Evolutionary conservation across 2,888 invertebrate species (phyloP), one percentile per base, ranked within the genome.

Genomic region (Cosmia pyralina): DNA sequence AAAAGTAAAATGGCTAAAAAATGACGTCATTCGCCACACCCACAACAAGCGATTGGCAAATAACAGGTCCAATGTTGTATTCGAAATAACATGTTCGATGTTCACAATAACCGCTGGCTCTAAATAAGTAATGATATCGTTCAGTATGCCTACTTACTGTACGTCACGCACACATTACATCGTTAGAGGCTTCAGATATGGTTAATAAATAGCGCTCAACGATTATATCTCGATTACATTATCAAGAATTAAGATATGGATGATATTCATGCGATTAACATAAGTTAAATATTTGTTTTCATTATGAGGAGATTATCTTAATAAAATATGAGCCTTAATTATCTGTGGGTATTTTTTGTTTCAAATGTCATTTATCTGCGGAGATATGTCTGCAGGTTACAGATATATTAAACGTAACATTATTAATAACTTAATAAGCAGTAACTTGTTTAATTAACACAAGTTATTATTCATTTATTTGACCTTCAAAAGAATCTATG

Each of bases 271-370:
- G 46, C 41, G 67, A 77, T 86, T 75, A 72, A 60, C 86, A 75
- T 84, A 79, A 84, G 62, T 68, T 72, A 66, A 71, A 75, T 69
- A 73, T 69, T 71, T 62, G 75, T 84, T 84, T 84, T 75, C 77
- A 81, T 76, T 74, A 76, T 52, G 64, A 76, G 44, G n/a, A 75
- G 68, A 75, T 84, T 70, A 77, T 71, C 57, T 64, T 19, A 44
- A 58, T 72, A 69, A 75, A 46, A 71, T 62, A 74, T 74, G 48
- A 48, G 48, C 44, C 65, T 66, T 81, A 73, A 67, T 75, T 65
- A 62, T 46, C 11, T 50, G 66, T n/a, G n/a, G n/a, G n/a, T 65
- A 59, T 81, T 77, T 75, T 81, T 81, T 81, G 81, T 81, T 69
- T 84, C 59, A 71, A 59, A 55, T 22, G 10, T 34, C 52, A 84